Evolutionary conservation across 2,888 invertebrate species (phyloP), one percentile per base, ranked within the genome.

Genomic region (Epistrophe grossulariae): DNA sequence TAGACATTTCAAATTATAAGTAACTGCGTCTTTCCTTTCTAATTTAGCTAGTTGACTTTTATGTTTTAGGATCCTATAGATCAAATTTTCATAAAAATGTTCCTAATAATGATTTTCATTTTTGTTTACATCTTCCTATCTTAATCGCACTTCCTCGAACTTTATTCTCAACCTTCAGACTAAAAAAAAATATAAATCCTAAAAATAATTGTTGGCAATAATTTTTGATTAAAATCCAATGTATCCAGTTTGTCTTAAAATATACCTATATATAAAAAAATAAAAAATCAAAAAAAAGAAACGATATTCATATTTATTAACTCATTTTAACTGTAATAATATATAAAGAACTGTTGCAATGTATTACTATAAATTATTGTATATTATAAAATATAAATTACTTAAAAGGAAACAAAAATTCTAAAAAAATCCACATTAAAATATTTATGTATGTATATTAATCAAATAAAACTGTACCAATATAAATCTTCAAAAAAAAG

Each of bases 291-390:
- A 13, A 13, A 43, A 57, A 73, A 55, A 35, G 5, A 66, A 64
- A 52, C 10, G 24, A 70, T 83, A 83, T 78, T 78, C 64, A 85
- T 78, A 74, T 81, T 84, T 77, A 85, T 78, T 50, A 70, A 79
- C 43, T 82, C 66, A 72, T 72, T 78, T 72, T 78, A 78, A 82
- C 40, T 83, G 11, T 45, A 64, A 70, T 78, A 52, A 81, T 78
- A 85, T 81, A 78, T 66, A 68, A 85, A 73, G 72, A 73, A 82
- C 81, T 85, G 85, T 85, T 85, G 78, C 81, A 85, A 78, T 85
- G 78, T 85, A 85, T 85, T 81, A 85, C 72, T 77, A 71, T 70
- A 15, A 31, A 15, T 15, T 59, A 78, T 70, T 84, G 70, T 60
- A 77, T 77, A 60, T 48, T 68, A 60, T 60, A 38, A 62, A 73